Conservation (phyloP, 1,140 invertebrate species). For the Dysdera silvatica region DNA sequence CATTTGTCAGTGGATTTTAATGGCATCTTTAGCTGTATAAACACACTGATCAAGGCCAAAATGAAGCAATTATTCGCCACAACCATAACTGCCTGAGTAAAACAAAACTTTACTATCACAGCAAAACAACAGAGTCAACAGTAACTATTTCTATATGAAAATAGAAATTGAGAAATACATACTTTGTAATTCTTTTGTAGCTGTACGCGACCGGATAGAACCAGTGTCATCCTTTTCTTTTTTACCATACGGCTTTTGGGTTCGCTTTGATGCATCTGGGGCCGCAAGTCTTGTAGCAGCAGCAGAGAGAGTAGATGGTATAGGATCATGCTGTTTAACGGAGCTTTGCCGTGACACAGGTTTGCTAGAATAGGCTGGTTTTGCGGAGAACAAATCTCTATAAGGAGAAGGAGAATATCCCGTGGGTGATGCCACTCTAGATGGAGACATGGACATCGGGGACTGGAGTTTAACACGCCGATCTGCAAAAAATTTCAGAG, state of each 20-base stretch:
- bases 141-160: too few relatives aligned
- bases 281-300: constrained; percentile 17
- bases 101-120: too few relatives aligned
- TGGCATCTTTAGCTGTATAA: too few relatives aligned
- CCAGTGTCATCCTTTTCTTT: constrained; percentile 57
- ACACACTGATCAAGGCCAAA: too few relatives aligned
- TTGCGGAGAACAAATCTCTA: background rate
- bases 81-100: too few relatives aligned
- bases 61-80: too few relatives aligned
- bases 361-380: too few relatives aligned
- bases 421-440: constrained; percentile 19
- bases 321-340: background rate
- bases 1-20: too few relatives aligned
- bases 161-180: constrained; percentile 44
- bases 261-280: constrained; percentile 44
- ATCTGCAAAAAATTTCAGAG: too few relatives aligned
- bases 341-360: too few relatives aligned
- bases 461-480: constrained; percentile 16
- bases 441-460: background rate
- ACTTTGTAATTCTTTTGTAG: constrained; percentile 83
- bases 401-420: background rate
- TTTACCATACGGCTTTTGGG: constrained; percentile 66
- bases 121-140: too few relatives aligned
- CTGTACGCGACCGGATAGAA: constrained; percentile 69
- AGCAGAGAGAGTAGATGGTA: constrained; percentile 14